These are phyloP conservation scores for Caenorhabditis zanzibari DNA, from an alignment of 2,888 invertebrate genomes.

Conservation along the genomic window DNA sequence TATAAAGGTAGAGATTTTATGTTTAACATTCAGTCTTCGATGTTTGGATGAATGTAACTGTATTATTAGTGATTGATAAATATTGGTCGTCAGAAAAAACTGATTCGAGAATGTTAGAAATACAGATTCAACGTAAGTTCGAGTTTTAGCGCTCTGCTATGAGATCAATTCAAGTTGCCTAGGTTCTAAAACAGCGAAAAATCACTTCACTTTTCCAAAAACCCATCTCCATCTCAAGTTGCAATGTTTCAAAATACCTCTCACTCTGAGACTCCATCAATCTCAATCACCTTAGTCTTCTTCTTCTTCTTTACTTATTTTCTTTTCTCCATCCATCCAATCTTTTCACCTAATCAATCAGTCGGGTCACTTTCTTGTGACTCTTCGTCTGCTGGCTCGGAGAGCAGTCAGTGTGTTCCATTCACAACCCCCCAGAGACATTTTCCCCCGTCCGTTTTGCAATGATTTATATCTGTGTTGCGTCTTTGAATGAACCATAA, in stretches of 20 bases:
- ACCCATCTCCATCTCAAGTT: not conserved
- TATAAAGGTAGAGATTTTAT: too few species aligned
- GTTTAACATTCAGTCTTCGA: too few species aligned
- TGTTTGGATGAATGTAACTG: too few species aligned
- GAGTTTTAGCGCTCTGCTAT: too few species aligned
- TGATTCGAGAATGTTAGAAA: too few species aligned
- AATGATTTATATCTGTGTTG: constrained; percentile 47
- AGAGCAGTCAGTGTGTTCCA: not conserved
- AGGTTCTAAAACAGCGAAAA: too few species aligned
- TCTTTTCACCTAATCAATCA: constrained; percentile 53
- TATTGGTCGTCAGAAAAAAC: too few species aligned
- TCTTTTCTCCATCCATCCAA: not conserved
- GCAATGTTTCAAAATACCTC: constrained; percentile 13
- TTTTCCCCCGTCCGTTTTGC: constrained; percentile 31
- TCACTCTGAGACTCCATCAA: constrained; percentile 26
- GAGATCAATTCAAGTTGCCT: too few species aligned
- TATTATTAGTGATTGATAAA: too few species aligned
- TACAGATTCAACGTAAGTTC: too few species aligned
- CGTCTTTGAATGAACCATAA: not conserved
- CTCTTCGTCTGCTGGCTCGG: not conserved
- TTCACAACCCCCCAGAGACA: constrained; percentile 20
- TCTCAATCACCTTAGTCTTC: constrained; percentile 44
- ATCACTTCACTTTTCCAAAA: not conserved
- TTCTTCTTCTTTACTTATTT: not conserved
- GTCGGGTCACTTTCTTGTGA: constrained; percentile 34